Conservation (phyloP, 1,140 invertebrate species). For the Calosoma granatense region DNA sequence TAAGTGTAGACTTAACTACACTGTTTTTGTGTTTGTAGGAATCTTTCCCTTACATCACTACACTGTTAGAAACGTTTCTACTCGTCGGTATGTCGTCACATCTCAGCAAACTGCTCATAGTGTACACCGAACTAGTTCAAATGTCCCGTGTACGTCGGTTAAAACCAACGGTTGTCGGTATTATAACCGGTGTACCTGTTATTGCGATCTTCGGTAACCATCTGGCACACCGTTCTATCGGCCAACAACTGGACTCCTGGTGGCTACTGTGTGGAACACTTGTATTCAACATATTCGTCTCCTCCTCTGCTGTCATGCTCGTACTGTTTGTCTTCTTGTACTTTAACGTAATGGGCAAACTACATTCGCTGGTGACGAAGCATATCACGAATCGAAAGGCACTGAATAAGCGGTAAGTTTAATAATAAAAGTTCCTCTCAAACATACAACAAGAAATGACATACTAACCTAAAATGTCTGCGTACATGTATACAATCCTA, state of each 20-base stretch:
- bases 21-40: too few species aligned
- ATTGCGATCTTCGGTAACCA: slow-evolving; percentile 46
- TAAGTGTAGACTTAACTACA: too few species aligned
- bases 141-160: slow-evolving; percentile 37
- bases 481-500: too few species aligned
- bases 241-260: slow-evolving; percentile 43
- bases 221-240: slow-evolving; percentile 42
- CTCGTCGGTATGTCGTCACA: slow-evolving; percentile 45
- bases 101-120: slow-evolving; percentile 44
- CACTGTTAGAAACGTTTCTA: slow-evolving; percentile 41
- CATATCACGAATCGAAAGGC: slow-evolving; percentile 34
- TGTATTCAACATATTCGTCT: slow-evolving; percentile 46
- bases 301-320: slow-evolving; percentile 41
- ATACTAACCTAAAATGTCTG: too few species aligned
- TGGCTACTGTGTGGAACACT: slow-evolving; percentile 44
- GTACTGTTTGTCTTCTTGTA: slow-evolving; percentile 42
- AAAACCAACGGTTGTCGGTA: slow-evolving; percentile 45
- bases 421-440: too few species aligned
- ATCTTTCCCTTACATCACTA: slow-evolving; percentile 22
- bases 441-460: too few species aligned
- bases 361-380: slow-evolving; percentile 36
- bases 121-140: slow-evolving; percentile 45
- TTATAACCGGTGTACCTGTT: slow-evolving; percentile 46
- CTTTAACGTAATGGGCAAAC: slow-evolving; percentile 38
- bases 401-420: slow-evolving; percentile 32